Conservation (phyloP, 2,797 vertebrate species). For the Sebastes wilsoni region DNA sequence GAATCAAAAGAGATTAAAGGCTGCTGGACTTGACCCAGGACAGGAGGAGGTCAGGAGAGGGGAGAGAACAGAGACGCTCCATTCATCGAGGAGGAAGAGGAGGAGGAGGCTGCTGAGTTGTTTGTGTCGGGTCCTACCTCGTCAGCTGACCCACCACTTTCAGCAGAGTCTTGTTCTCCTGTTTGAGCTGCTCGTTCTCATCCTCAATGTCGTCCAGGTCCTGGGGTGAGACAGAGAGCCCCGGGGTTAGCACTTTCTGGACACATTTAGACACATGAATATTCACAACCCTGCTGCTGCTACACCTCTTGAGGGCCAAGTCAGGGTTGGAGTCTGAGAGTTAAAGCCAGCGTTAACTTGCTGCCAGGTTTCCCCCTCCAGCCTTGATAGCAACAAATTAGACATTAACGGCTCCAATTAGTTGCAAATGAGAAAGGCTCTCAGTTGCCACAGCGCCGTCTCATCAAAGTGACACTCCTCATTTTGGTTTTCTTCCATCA, state of each 20-base stretch:
- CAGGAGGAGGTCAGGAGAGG: not conserved
- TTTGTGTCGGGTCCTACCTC: slow-evolving; percentile 86
- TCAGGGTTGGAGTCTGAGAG: slow-evolving; percentile 22
- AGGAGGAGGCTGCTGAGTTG: not conserved
- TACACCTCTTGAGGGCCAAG: not conserved
- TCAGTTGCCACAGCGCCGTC: slow-evolving; percentile 6
- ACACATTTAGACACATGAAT: slow-evolving; percentile 1
- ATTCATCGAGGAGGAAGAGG: not conserved
- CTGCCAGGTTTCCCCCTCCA: slow-evolving; percentile 17
- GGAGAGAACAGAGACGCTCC: not conserved
- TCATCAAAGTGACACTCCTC: slow-evolving; percentile 66
- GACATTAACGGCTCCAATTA: slow-evolving; percentile 74
- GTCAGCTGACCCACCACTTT: slow-evolving; percentile 99
- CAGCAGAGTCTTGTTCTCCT: slow-evolving; percentile 99
- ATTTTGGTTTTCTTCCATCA: slow-evolving; percentile 61
- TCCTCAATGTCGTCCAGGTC: slow-evolving; percentile 98
- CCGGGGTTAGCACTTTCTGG: not conserved
- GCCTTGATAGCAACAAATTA: slow-evolving; percentile 69
- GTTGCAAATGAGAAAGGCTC: slow-evolving; percentile 59
- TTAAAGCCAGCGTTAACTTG: slow-evolving; percentile 4
- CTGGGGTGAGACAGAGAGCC: slow-evolving; percentile 66
- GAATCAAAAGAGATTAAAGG: slow-evolving; percentile 47
- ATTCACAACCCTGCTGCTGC: slow-evolving; percentile 8
- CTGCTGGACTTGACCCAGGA: slow-evolving; percentile 33
- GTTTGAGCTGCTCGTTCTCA: slow-evolving; percentile 98